Percentiles rank a stretch among this genome's conserved stretches.
Conservation (phyloP, 2,113 vertebrate genomes). For the Heterotilapia buettikoferi region DNA sequence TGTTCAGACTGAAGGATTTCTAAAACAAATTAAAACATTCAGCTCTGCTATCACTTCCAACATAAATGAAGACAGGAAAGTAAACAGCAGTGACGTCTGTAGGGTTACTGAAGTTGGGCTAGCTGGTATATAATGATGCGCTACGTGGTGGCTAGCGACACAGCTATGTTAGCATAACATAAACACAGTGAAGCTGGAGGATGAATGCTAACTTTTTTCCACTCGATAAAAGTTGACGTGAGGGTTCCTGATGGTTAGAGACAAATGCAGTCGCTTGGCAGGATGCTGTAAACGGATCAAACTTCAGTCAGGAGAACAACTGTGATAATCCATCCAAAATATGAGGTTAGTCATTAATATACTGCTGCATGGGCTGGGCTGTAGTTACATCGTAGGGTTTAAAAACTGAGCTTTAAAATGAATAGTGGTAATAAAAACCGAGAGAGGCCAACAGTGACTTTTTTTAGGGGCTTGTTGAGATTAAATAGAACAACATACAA, state of each 20-base stretch:
- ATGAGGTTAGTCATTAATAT: not conserved
- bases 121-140: rapidly evolving
- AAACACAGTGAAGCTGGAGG: not conserved
- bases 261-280: rapidly evolving
- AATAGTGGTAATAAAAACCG: not conserved
- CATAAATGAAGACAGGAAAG: not conserved
- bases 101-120: not conserved
- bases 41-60: not conserved
- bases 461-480: not conserved
- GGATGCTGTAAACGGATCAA: not conserved
- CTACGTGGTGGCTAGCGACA: not conserved
- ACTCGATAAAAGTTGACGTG: not conserved
- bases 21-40: not conserved
- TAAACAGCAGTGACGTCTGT: rapidly evolving
- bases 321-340: rapidly evolving
- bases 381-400: not conserved
- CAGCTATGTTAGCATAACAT: not conserved
- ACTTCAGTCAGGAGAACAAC: not conserved
- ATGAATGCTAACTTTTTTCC: rapidly evolving
- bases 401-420: not conserved
- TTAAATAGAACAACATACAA: not conserved
- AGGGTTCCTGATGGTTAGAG: not conserved
- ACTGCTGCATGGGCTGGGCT: not conserved
- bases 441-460: not conserved
- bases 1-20: rapidly evolving